Conservation (phyloP, 2,797 vertebrate genomes). For the Poeciliopsis infans region DNA sequence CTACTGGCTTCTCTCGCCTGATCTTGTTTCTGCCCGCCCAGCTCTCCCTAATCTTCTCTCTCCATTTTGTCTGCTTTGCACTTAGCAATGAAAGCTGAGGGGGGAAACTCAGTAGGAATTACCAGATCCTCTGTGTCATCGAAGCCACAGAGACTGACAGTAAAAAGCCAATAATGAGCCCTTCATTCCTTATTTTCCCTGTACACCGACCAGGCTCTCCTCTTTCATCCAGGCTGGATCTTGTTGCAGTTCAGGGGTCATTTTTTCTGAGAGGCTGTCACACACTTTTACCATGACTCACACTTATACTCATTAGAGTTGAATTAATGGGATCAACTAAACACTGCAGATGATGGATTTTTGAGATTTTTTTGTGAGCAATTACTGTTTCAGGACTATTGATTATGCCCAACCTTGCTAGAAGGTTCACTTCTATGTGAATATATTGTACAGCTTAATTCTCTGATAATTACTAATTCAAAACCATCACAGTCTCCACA, state of each 20-base stretch:
- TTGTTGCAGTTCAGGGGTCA: conserved; percentile 44
- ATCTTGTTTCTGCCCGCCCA: conserved; percentile 34
- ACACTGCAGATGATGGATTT: conserved; percentile 63
- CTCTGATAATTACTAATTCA: conserved; percentile 41
- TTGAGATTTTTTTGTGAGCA: conserved; percentile 40
- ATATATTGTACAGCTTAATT: conserved; percentile 20
- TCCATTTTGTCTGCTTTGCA: conserved; percentile 52
- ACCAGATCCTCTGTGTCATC: conserved; percentile 56
- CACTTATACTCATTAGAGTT: conserved; percentile 18
- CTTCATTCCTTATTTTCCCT: conserved; percentile 40
- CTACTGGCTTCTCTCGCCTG: conserved; percentile 7
- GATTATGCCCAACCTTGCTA: conserved; percentile 43
- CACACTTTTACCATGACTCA: conserved; percentile 17
- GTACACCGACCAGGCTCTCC: conserved; percentile 35
- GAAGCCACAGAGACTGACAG: conserved; percentile 59
- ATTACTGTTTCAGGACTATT: conserved; percentile 59
- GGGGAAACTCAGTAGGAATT: conserved; percentile 52
- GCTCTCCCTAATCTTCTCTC: conserved; percentile 41
- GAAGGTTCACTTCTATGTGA: conserved; percentile 28
- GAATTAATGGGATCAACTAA: conserved; percentile 60
- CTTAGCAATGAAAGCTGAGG: conserved; percentile 26
- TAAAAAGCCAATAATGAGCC: conserved; percentile 62
- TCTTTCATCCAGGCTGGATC: conserved; percentile 3
- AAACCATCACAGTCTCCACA: conserved; percentile 18
- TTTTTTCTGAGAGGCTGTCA: conserved; percentile 29